Base-by-base conservation (phyloP, 2,113 vertebrate genomes). In the Cromileptes altivelis region DNA sequence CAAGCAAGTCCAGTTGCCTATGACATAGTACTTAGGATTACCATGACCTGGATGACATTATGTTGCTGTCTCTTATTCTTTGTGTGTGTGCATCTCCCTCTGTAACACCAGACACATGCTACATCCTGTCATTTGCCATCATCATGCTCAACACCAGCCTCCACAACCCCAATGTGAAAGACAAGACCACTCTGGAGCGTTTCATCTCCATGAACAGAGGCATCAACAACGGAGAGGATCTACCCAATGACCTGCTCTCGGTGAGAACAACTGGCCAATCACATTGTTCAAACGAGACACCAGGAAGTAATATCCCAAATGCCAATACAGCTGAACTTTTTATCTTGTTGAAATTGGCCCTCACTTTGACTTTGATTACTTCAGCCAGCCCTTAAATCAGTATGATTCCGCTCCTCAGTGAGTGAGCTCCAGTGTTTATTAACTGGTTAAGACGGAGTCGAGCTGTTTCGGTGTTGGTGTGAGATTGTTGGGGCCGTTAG, bases 121-220 rank as follows among this genome's bases (percentile, higher is more conserved):
- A 99, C 53, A 95, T 99, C 89, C 95, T 99, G 78, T 98, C 98
- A 42, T 99, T 99, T 85, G 98, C 98, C 23, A 90, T 98, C 93
- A 99, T 99, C 93, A 99, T 99, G 97, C 89, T 99, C 85, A 99
- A 99, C 95, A 99, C 98, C 83, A 98, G 97, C 85, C 94, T 99
- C 27, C 98, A 99, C 94, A 99, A 99, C 89, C 98, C 98, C 84
- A 98, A 96, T 0, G 98, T 99, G 72, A 97, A 98, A 84, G 98
- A 99, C 87, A 97, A 96, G 87, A 97, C 97, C 0, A 94, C 96
- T 0, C 96, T 98, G 69, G 97, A 99, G 86, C 96, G 97, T 45
- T 99, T 99, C 65, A 92, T 97, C 64, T 95, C 96, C 87, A 98
- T 99, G 97, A 99, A 98, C 94, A 95, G 95, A 50, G 98, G 98